Evolutionary conservation across 2,797 vertebrate genomes (phyloP), one percentile per base, ranked within the genome.

Genomic region (Parauchenoglanis punctatus): DNA sequence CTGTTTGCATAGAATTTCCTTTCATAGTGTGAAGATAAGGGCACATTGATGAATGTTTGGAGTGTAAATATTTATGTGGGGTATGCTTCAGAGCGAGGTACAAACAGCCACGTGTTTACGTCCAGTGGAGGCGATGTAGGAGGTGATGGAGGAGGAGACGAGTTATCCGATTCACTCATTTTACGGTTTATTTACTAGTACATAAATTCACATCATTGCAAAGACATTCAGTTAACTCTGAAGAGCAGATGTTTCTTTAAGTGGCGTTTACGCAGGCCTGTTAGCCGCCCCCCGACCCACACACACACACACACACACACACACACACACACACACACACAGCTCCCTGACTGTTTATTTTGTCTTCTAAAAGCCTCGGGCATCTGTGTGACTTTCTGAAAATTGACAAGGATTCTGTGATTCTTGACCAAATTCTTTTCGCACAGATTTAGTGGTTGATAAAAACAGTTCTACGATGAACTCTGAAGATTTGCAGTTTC

Each of bases 211-310:
- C 94, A 89, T 93, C 92, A 94, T 95, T 92, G 93, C 92, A 91
- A 35, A 88, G 89, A 90, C 90, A 90, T 44, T 94, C 94, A 92
- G 92, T 91, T 18, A 73, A 40, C 70, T 63, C 56, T 4, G 20
- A 85, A 94, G 93, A 93, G 93, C 94, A 96, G 94, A 94, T 95
- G 94, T 95, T 68, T 95, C 94, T 93, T 93, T 94, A 92, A 90
- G 72, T 93, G 92, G 90, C 93, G 90, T 92, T 92, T 91, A 54
- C 59, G 67, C 89, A 90, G 58, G 90, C 89, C 90, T 93, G 91
- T 90, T 93, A 93, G 93, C 93, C 72, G 7, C 40, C 59, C 81
- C 44, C 76, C 28, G 54, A 56, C 31, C 56, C 31, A 40, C 54
- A 23, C 77, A 59, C 31, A 80, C 56, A 81, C 54, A 40, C 52